A percentile compares a stretch with the other conserved stretches of the same genome.
Evolutionary conservation across 2,888 invertebrate genomes (phyloP).

Genomic region (Balanococcus diminutus): DNA sequence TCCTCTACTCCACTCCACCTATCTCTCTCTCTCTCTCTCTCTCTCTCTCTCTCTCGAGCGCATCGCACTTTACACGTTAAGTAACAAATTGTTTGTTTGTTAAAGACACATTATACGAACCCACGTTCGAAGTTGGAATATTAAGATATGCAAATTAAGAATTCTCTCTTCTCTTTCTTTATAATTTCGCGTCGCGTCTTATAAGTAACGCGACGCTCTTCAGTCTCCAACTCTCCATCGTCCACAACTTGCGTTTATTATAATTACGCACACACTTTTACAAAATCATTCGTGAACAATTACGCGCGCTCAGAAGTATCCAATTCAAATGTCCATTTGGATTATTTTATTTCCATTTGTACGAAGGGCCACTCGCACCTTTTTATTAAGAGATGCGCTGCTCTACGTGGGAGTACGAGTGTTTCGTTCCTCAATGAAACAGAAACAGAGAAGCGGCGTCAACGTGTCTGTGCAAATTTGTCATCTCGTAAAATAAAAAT

Average conservation of each 20-base stretch:
- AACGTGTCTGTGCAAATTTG: background rate
- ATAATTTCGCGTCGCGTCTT: background rate
- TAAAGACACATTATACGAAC: conserved; percentile 57
- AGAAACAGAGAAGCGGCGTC: background rate
- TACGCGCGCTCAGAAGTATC: background rate
- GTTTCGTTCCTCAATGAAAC: background rate
- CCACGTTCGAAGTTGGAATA: conserved; percentile 58
- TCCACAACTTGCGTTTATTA: background rate
- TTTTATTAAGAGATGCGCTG: background rate
- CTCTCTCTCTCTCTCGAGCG: background rate
- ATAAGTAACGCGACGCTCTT: background rate
- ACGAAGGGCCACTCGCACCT: too few species aligned
- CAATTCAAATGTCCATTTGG: background rate
- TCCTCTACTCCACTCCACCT: background rate
- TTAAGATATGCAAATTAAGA: conserved; percentile 58
- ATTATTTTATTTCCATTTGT: background rate
- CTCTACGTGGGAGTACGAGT: background rate
- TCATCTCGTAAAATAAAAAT: too few species aligned
- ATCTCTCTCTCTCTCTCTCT: background rate
- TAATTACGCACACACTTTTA: background rate
- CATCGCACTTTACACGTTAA: background rate
- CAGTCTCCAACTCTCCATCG: too few species aligned
- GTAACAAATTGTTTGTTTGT: conserved; percentile 23
- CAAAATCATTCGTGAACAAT: background rate
- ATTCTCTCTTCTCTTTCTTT: conserved; percentile 20